Conservation (phyloP, 2,888 invertebrate genomes). For the Spatulosminthurus flaviceps region DNA sequence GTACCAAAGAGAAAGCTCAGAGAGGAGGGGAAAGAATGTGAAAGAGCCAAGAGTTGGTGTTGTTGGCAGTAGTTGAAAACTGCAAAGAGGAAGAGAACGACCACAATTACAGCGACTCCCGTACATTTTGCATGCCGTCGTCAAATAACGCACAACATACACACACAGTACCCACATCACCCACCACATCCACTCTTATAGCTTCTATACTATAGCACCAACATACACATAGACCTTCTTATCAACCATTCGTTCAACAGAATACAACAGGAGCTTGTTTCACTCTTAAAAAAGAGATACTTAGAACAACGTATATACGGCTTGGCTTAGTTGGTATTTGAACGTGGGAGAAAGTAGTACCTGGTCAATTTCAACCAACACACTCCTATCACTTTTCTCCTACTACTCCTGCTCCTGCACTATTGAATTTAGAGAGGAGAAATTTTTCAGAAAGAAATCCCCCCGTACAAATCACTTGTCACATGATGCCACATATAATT, state of each 20-base stretch:
- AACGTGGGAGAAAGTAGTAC: too few species aligned
- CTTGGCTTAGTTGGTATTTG: too few species aligned
- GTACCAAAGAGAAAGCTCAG: conserved; percentile 11
- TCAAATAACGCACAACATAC: not conserved
- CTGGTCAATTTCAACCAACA: too few species aligned
- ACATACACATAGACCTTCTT: not conserved
- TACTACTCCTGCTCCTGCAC: too few species aligned
- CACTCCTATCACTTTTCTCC: too few species aligned
- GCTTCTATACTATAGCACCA: not conserved
- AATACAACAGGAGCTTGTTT: too few species aligned
- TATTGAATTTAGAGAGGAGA: too few species aligned
- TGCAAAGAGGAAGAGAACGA: conserved; percentile 29
- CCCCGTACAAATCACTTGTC: not conserved
- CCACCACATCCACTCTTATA: not conserved
- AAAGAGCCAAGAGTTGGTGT: conserved; percentile 28
- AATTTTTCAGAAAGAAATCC: too few species aligned
- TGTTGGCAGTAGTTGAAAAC: conserved; percentile 38
- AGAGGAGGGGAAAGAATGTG: conserved; percentile 16
- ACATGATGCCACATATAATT: not conserved
- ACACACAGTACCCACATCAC: conserved; percentile 3
- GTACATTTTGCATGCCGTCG: not conserved
- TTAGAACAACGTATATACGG: too few species aligned
- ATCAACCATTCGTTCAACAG: not conserved
- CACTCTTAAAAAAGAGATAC: too few species aligned
- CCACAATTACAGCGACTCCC: conserved; percentile 26